Evolutionary conservation across 2,888 invertebrate species (phyloP).

Genomic region (Tanypteryx hageni): DNA sequence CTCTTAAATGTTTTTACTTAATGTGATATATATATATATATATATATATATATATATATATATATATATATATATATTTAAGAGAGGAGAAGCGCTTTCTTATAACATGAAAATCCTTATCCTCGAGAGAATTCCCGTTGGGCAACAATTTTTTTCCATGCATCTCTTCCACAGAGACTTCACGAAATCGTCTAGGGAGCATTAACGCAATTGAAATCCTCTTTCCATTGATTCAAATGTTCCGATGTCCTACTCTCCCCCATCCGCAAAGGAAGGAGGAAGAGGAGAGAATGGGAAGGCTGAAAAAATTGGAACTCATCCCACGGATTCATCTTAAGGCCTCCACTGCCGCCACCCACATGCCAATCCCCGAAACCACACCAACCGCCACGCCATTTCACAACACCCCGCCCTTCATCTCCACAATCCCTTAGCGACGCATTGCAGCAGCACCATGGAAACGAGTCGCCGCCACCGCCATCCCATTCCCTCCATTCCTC

Average conservation of each 20-base stretch:
- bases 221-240: not conserved
- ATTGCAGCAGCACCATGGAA: not conserved
- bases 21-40: too few species aligned
- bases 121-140: not conserved
- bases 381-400: not conserved
- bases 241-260: not conserved
- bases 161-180: too few species aligned
- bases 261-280: not conserved
- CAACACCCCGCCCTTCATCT: not conserved
- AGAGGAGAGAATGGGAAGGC: not conserved
- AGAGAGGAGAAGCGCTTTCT: not conserved
- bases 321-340: not conserved
- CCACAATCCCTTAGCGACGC: not conserved
- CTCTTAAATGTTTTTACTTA: too few species aligned
- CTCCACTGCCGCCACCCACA: not conserved
- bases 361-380: not conserved
- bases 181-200: conserved; percentile 1
- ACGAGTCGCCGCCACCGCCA: not conserved
- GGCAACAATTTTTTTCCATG: not conserved
- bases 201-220: not conserved
- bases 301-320: not conserved
- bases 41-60: too few species aligned
- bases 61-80: too few species aligned
- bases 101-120: not conserved
- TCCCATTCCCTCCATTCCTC: too few species aligned